phyloP scores from a whole-genome alignment of 2,797 vertebrate genomes.

The Dryobates pubescens region DNA sequence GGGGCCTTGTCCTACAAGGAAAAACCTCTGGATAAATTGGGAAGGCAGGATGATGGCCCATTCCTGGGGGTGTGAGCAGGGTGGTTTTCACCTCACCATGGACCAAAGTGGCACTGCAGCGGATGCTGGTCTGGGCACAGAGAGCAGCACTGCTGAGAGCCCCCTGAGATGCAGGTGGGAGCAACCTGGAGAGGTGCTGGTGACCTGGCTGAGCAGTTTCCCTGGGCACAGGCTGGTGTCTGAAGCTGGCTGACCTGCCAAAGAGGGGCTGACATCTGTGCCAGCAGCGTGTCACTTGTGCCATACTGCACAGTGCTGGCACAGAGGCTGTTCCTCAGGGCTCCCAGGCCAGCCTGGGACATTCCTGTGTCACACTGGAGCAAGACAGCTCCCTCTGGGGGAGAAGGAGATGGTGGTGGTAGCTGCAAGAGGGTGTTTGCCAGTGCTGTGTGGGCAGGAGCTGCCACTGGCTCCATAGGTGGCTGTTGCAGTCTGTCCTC shows the following conservation, averaged over 20 bases:
- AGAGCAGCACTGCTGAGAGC: not conserved
- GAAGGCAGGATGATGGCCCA: not conserved
- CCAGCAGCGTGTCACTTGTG: not conserved
- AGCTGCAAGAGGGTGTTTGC: not conserved
- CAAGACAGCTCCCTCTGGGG: not conserved
- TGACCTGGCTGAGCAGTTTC: not conserved
- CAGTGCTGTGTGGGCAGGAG: not conserved
- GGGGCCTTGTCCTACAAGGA: not conserved
- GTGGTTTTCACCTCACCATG: rapidly evolving
- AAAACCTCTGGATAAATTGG: not conserved
- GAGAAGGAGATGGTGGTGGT: not conserved
- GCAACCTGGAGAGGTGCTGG: not conserved
- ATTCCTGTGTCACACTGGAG: not conserved
- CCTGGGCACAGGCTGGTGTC: not conserved
- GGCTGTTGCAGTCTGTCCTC: not conserved
- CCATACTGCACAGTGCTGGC: not conserved
- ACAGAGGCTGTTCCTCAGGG: rapidly evolving
- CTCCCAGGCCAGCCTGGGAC: not conserved
- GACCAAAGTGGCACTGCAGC: rapidly evolving
- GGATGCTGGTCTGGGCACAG: not conserved
- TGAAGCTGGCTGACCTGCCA: not conserved
- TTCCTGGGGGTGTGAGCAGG: not conserved
- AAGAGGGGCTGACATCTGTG: not conserved
- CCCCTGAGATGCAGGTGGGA: not conserved
- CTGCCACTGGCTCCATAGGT: constrained; percentile 40